Conservation (phyloP, 2,797 vertebrate species). For the Mormyrops boulengeri region DNA sequence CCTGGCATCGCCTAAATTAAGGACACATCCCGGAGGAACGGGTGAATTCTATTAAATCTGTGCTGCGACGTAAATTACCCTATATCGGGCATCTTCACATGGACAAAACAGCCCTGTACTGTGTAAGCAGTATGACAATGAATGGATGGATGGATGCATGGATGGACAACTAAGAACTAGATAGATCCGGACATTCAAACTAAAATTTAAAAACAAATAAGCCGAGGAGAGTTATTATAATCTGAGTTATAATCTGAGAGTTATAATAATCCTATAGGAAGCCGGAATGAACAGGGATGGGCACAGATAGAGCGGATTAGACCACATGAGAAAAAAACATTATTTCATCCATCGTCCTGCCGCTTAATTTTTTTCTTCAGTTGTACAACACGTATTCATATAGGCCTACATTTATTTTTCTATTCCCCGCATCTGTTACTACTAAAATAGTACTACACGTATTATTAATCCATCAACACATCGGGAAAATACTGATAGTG, state of each 20-base stretch:
- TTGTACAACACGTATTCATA: neutral
- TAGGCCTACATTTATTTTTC: neutral
- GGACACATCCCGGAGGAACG: neutral
- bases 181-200: neutral
- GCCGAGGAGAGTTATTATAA: neutral
- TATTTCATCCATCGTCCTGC: neutral
- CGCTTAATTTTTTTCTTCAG: neutral
- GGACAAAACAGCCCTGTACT: neutral
- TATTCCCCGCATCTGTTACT: neutral
- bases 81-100: neutral
- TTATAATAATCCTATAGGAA: neutral
- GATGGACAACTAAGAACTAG: neutral
- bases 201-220: neutral
- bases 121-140: neutral
- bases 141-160: neutral
- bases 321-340: neutral
- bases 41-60: neutral
- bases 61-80: neutral
- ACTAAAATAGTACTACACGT: neutral
- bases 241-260: too few relatives aligned
- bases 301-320: neutral
- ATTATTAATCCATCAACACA: neutral
- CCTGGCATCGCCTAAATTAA: neutral
- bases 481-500: neutral
- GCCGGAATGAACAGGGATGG: neutral